A percentile compares a stretch with the other conserved stretches of the same genome.
Conservation (phyloP, 2,113 vertebrate species). For the Perca schrenkii region DNA sequence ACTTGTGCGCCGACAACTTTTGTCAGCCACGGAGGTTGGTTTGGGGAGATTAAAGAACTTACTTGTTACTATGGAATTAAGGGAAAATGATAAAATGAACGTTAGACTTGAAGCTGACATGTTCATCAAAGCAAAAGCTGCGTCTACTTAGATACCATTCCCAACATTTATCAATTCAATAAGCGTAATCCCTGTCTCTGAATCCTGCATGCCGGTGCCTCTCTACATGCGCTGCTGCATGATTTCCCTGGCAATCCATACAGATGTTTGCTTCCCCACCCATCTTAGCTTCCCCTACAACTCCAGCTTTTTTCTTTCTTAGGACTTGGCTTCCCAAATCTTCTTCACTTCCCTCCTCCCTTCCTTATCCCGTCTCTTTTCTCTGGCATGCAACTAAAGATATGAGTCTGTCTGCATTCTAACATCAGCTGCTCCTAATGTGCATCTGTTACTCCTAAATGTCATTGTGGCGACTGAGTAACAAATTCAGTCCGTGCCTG, state of each 20-base stretch:
- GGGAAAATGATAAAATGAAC: not conserved
- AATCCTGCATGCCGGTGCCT: slow-evolving; percentile 24
- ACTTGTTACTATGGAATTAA: not conserved
- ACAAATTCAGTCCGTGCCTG: slow-evolving; percentile 32
- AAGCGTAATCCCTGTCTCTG: not conserved
- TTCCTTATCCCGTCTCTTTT: slow-evolving; percentile 8
- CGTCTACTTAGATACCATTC: not conserved
- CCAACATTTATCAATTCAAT: not conserved
- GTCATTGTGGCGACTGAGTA: slow-evolving; percentile 21
- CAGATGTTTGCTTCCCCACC: slow-evolving; percentile 2
- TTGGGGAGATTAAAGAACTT: too few relatives aligned
- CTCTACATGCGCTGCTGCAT: slow-evolving; percentile 31
- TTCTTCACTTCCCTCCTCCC: not conserved
- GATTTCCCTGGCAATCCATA: slow-evolving; percentile 7
- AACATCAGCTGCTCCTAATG: slow-evolving; percentile 37
- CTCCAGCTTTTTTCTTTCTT: slow-evolving; percentile 13
- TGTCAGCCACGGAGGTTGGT: too few relatives aligned
- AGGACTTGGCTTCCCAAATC: slow-evolving; percentile 13
- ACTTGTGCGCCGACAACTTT: too few relatives aligned
- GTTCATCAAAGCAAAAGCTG: not conserved
- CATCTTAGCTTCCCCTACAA: slow-evolving; percentile 6
- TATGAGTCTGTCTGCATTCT: slow-evolving; percentile 57
- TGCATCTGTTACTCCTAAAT: slow-evolving; percentile 28
- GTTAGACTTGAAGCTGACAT: not conserved
- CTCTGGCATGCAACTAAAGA: slow-evolving; percentile 61